These are phyloP conservation scores for Steatornis caripensis DNA, from an alignment of 2,113 vertebrate species.

Conservation along the genomic window DNA sequence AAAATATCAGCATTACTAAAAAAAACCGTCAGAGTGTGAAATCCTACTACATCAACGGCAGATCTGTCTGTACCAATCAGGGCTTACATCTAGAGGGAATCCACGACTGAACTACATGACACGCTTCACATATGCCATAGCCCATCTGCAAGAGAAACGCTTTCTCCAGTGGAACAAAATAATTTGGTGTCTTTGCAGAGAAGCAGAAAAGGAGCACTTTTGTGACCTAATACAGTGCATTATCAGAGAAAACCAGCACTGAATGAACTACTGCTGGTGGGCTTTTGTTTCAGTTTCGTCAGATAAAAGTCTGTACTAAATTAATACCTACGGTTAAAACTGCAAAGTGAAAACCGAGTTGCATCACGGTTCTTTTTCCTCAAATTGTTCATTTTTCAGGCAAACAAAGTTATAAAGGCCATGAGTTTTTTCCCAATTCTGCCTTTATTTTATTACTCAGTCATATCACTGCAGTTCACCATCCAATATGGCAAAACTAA, in stretches of 20 bases:
- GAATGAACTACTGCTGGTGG: neutral
- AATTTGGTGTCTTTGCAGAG: neutral
- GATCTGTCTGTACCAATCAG: neutral
- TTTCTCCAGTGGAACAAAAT: neutral
- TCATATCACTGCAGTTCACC: neutral
- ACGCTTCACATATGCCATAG: neutral
- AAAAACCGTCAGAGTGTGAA: neutral
- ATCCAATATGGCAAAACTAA: neutral
- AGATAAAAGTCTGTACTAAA: neutral
- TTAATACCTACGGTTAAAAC: neutral
- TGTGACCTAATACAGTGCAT: neutral
- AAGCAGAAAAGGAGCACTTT: neutral
- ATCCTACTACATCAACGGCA: neutral
- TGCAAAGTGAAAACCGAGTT: neutral
- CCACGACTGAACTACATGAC: neutral
- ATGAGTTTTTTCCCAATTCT: neutral
- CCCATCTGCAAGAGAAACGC: neutral
- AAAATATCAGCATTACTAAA: neutral
- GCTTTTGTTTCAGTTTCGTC: neutral
- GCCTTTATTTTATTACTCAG: neutral
- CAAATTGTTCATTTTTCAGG: neutral
- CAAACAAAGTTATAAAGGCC: neutral
- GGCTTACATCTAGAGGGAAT: neutral
- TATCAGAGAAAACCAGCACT: neutral
- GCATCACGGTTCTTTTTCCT: neutral